Percentiles rank a stretch among this genome's conserved stretches.
Conservation (phyloP, 2,113 vertebrate genomes). For the Odobenus rosmarus region DNA sequence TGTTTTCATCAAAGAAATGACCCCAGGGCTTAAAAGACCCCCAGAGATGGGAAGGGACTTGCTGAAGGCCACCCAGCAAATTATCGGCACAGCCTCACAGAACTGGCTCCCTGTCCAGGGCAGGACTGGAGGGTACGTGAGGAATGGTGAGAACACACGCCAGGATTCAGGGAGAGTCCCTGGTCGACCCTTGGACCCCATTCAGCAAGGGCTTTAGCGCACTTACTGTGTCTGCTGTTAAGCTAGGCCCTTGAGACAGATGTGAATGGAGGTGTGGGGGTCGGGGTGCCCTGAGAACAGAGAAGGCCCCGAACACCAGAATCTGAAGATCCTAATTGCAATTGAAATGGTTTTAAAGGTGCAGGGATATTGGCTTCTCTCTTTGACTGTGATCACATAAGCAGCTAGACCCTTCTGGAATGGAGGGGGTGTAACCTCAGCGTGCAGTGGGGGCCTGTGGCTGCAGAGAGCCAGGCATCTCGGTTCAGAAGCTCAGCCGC, state of each 20-base stretch:
- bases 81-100: too few species aligned
- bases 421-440: background rate
- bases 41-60: background rate
- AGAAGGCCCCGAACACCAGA: background rate
- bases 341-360: background rate
- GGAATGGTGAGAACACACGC: rapidly evolving
- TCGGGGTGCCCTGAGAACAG: background rate
- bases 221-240: background rate
- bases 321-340: background rate
- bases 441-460: background rate
- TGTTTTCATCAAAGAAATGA: background rate
- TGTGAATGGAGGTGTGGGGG: background rate
- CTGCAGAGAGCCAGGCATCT: background rate
- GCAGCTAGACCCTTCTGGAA: background rate
- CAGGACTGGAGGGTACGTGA: rapidly evolving
- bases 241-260: background rate
- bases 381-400: background rate
- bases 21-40: background rate
- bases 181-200: background rate
- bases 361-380: background rate
- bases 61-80: background rate
- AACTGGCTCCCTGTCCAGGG: background rate
- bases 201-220: background rate
- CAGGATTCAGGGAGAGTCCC: background rate
- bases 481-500: background rate